A percentile compares a stretch with the other conserved stretches of the same genome.
Conservation (phyloP, 2,888 invertebrate species). For the Cancer borealis region DNA sequence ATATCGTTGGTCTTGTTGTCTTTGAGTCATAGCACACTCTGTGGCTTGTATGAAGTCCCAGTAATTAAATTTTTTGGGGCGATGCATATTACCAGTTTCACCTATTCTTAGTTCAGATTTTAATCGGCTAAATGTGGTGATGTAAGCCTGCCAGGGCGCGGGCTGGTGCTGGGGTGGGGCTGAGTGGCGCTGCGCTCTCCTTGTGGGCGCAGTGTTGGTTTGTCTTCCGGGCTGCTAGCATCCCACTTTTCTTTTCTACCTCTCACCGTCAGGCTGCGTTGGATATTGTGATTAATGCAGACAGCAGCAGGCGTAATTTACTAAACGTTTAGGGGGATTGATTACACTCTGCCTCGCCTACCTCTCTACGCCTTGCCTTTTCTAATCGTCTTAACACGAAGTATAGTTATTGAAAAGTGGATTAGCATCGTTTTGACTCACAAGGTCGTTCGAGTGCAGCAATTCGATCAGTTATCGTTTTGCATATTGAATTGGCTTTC, state of each 20-base stretch:
- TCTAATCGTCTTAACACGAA: background rate
- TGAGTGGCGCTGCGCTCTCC: slow-evolving; percentile 52
- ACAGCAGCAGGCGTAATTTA: background rate
- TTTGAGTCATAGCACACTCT: background rate
- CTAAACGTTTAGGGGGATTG: background rate
- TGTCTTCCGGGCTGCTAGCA: slow-evolving; percentile 53
- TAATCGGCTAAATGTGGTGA: background rate
- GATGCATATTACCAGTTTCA: background rate
- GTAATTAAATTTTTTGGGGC: background rate
- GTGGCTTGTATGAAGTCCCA: background rate
- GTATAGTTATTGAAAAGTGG: background rate
- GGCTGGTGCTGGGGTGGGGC: slow-evolving; percentile 38
- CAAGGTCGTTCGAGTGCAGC: background rate
- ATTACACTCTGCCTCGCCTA: background rate
- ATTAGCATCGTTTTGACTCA: background rate
- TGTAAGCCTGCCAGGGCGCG: slow-evolving; percentile 14
- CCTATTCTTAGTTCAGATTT: background rate
- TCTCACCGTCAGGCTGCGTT: background rate
- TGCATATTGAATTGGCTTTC: background rate
- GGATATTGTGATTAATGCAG: background rate
- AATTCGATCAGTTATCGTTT: background rate
- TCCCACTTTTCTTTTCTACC: background rate
- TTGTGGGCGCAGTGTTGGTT: slow-evolving; percentile 55
- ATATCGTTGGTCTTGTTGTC: background rate
- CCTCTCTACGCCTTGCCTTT: background rate